Evolutionary conservation across 2,888 invertebrate species (phyloP).

Genomic region (Cephus pulcher): DNA sequence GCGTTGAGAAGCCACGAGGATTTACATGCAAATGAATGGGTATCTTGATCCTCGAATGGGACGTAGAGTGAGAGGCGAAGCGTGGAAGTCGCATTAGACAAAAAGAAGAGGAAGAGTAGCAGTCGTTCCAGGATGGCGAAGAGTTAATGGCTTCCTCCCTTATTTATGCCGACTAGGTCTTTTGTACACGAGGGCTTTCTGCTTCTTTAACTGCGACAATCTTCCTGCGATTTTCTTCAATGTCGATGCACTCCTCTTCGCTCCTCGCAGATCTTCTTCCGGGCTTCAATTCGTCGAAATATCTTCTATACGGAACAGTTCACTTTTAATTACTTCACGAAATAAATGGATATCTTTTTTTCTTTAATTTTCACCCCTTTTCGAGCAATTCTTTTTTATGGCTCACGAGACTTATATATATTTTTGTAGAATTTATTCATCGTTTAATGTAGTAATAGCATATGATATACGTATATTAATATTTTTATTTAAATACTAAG

Average conservation of each 20-base stretch:
- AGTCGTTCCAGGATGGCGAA: constrained; percentile 10
- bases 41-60: constrained; percentile 36
- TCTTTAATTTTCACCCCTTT: not conserved
- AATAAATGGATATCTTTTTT: not conserved
- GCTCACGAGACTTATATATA: not conserved
- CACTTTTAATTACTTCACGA: not conserved
- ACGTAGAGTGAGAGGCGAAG: not conserved
- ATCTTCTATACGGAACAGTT: not conserved
- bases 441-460: not conserved
- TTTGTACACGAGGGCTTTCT: constrained; percentile 22
- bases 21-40: constrained; percentile 29
- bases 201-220: constrained; percentile 17
- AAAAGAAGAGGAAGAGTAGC: not conserved
- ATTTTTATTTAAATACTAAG: constrained; percentile 28
- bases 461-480: not conserved
- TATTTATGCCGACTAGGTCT: constrained; percentile 14
- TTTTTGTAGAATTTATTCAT: not conserved
- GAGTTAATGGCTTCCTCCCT: constrained; percentile 34
- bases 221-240: not conserved
- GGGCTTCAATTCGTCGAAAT: not conserved
- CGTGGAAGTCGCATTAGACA: not conserved
- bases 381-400: not conserved
- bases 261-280: not conserved
- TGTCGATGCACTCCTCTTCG: not conserved
- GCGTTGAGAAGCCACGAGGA: constrained; percentile 25